phyloP scores from a whole-genome alignment of 2,113 vertebrate species.

The Proterorhinus semilunaris region DNA sequence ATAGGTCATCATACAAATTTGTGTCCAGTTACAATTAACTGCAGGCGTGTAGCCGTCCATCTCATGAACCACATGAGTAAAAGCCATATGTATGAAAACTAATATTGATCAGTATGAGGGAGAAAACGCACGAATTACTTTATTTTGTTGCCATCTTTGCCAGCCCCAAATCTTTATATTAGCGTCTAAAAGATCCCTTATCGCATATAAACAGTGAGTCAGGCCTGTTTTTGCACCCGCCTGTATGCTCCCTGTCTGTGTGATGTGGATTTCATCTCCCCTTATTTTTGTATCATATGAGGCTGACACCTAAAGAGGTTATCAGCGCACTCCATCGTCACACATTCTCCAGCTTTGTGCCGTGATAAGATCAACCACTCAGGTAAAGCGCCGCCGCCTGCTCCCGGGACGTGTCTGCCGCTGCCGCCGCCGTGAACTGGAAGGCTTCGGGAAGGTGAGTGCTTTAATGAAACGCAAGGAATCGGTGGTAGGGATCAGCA shows the following conservation, averaged over 20 bases:
- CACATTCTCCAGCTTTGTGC: conserved; percentile 25
- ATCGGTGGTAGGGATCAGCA: conserved; percentile 48
- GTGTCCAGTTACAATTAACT: too few relatives aligned
- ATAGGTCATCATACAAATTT: too few relatives aligned
- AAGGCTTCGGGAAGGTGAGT: conserved; percentile 24
- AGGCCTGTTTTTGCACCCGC: neutral
- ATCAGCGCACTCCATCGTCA: conserved; percentile 33
- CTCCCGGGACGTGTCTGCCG: neutral
- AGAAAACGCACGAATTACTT: neutral
- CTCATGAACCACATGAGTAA: too few relatives aligned
- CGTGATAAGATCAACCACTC: conserved; percentile 41
- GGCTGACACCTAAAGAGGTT: conserved; percentile 25
- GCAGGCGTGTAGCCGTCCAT: too few relatives aligned
- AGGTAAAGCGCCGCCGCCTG: conserved; percentile 3
- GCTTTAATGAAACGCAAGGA: conserved; percentile 47
- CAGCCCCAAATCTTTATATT: neutral
- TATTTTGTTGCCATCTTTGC: neutral
- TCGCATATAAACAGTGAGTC: neutral
- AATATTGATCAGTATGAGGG: neutral
- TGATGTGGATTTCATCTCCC: conserved; percentile 5
- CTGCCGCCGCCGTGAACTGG: neutral
- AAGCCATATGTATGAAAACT: neutral
- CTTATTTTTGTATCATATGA: conserved; percentile 6
- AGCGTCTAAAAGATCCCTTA: neutral
- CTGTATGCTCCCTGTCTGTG: neutral